Conservation (phyloP, 2,113 vertebrate species). For the Megaceryle maxima region DNA sequence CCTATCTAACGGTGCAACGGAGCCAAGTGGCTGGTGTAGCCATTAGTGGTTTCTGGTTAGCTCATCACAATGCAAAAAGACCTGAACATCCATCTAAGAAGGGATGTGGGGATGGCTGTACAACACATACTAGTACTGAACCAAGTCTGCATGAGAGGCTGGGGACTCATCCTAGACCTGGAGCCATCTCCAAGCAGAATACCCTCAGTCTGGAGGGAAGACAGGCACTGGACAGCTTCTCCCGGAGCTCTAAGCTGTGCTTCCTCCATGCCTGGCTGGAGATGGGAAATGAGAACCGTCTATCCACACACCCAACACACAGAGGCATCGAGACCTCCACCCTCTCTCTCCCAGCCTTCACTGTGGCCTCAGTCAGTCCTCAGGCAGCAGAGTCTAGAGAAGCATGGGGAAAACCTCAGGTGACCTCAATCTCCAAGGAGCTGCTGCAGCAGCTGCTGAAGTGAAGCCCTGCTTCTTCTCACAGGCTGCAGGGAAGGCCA, state of each 20-base stretch:
- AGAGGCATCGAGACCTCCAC: background rate
- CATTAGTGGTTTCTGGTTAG: conserved; percentile 34
- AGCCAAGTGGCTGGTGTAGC: background rate
- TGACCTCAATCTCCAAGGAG: background rate
- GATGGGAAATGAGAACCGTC: background rate
- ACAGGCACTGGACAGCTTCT: background rate
- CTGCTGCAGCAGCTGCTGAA: background rate
- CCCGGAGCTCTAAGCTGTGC: background rate
- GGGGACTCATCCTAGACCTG: background rate
- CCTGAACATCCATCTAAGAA: background rate
- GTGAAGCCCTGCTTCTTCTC: background rate
- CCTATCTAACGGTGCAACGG: background rate
- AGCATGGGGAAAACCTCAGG: background rate
- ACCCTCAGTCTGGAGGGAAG: background rate
- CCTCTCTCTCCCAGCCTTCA: background rate
- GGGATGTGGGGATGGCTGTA: background rate
- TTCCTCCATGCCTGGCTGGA: background rate
- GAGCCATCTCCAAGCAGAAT: background rate
- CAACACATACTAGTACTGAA: background rate
- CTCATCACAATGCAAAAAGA: background rate
- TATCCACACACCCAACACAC: fast-evolving
- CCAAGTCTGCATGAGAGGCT: background rate
- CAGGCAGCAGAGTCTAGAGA: background rate
- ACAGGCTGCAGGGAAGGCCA: background rate
- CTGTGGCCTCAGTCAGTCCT: background rate